Evolutionary conservation across 2,797 vertebrate genomes (phyloP).

Genomic region (Myioborus miniatus): DNA sequence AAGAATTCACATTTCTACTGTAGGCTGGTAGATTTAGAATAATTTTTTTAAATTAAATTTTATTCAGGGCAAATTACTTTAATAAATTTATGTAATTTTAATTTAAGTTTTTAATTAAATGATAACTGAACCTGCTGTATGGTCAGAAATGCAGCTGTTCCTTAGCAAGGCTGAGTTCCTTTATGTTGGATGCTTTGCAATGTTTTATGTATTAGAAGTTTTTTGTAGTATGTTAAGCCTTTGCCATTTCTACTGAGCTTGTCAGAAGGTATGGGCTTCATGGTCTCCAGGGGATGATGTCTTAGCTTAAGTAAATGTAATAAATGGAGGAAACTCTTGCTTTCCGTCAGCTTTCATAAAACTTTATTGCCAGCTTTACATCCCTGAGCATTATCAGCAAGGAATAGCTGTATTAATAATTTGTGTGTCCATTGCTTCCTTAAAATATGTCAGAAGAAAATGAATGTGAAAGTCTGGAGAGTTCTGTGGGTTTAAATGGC

Average conservation of each 20-base stretch:
- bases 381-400: not conserved
- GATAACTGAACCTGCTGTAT: not conserved
- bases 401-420: not conserved
- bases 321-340: not conserved
- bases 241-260: not conserved
- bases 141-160: not conserved
- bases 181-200: not conserved
- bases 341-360: constrained; percentile 22
- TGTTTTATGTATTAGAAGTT: not conserved
- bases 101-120: not conserved
- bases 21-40: not conserved
- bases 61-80: not conserved
- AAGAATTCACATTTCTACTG: not conserved
- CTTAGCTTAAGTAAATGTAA: constrained; percentile 16
- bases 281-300: not conserved
- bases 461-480: not conserved
- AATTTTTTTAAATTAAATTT: rapidly evolving
- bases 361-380: not conserved
- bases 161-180: not conserved
- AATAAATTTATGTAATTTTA: not conserved
- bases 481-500: not conserved
- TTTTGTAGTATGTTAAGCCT: not conserved
- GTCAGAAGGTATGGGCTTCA: not conserved
- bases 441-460: not conserved
- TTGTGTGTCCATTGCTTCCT: not conserved